Conservation (phyloP, 2,113 vertebrate genomes). For the Phyllopteryx taeniolatus region DNA sequence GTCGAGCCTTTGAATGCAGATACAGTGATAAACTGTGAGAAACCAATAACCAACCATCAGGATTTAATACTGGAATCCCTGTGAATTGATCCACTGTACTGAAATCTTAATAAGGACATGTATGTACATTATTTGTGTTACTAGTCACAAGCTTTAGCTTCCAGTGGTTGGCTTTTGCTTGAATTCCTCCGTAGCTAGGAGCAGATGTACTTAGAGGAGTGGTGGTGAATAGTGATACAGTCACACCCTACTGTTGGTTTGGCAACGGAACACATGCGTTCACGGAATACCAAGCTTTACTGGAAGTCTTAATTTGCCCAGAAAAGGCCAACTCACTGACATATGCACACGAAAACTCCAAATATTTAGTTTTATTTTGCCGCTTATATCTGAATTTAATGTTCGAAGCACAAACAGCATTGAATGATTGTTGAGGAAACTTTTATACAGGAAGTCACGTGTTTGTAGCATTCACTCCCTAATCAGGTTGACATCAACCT, state of each 20-base stretch:
- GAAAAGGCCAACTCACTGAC: conserved; percentile 4
- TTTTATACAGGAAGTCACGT: not conserved
- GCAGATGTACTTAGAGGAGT: conserved; percentile 41
- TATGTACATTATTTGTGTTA: conserved; percentile 8
- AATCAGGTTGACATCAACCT: conserved; percentile 35
- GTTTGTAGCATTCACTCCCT: conserved; percentile 2
- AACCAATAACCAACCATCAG: not conserved
- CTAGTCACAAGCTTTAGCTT: conserved; percentile 38
- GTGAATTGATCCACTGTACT: not conserved
- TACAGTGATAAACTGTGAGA: no score
- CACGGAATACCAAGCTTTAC: conserved; percentile 37
- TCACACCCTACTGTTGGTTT: conserved; percentile 57
- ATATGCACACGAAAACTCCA: not conserved
- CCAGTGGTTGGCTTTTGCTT: conserved; percentile 32
- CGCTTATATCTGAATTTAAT: not conserved
- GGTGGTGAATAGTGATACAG: conserved; percentile 37
- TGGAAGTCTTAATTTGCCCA: conserved; percentile 6
- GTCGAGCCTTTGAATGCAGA: no score
- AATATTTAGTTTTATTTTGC: not conserved
- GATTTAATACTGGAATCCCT: not conserved
- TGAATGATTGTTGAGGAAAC: not conserved
- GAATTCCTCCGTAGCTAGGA: conserved; percentile 43
- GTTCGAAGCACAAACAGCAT: not conserved
- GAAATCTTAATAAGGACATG: not conserved
- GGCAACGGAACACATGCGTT: conserved; percentile 38